Evolutionary conservation across 2,797 vertebrate genomes (phyloP), one percentile per base, ranked within the genome.

Genomic region (Thaleichthys pacificus): DNA sequence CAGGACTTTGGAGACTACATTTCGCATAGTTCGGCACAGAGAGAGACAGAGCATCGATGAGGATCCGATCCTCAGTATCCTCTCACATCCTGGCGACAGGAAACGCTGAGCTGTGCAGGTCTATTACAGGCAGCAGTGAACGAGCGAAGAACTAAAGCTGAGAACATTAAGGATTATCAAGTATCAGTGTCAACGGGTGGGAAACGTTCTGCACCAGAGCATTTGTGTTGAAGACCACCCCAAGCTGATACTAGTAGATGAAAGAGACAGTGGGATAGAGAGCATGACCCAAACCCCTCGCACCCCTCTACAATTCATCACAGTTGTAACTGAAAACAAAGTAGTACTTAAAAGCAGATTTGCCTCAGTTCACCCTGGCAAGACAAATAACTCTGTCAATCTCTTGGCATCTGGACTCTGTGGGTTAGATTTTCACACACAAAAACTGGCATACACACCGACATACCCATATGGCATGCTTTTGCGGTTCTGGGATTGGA

Each of bases 351-450:
- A 47, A 47, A 12, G 42, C 42, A 47, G 42, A 47, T 47, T 47
- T 47, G 9, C 42, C 42, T 47, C 42, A 47, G 42, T 14, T 47
- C 42, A 47, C 42, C 42, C 42, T 47, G 42, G 12, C 9, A 47
- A 47, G 42, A 47, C 42, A 47, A 56, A n/a, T 56, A 17, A 19
- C 15, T 56, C 51, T 17, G 51, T 66, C 22, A 75, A 75, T 73
- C 69, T 54, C n/a, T 24, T 2, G 62, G 75, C 78, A 81, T 77
- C 78, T 71, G 69, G 73, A 77, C 76, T 77, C 47, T 35, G 77
- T 65, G 74, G 79, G 80, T 35, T 35, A 35, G 32, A 35, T 80
- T 87, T 77, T 82, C 75, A 83, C 77, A 76, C 82, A 64, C 64
- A 56, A 60, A 56, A 65, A 66, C 60, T 28, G 60, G 69, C 32